phyloP scores from a whole-genome alignment of 2,113 vertebrate genomes.

The Rhizomys pruinosus region DNA sequence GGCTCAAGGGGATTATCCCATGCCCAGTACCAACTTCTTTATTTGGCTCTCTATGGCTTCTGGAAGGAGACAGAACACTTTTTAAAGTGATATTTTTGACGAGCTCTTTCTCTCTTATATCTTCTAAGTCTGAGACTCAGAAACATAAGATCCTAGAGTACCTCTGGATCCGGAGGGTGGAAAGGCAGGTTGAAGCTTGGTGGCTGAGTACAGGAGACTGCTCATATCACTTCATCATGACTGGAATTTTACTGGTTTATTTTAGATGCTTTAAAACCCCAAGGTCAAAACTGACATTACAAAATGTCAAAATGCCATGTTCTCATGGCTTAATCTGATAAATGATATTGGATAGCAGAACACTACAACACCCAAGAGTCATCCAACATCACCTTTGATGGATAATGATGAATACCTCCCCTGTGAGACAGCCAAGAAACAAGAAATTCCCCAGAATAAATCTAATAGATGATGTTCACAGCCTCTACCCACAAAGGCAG shows the following conservation, averaged over 20 bases:
- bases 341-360: constrained; percentile 64
- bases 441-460: constrained; percentile 39
- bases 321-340: constrained; percentile 58
- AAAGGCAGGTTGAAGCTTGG: not conserved
- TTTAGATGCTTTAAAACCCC: constrained; percentile 39
- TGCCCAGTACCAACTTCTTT: too few species aligned
- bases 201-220: not conserved
- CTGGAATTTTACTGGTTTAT: constrained; percentile 14
- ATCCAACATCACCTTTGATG: constrained; percentile 38
- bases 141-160: not conserved
- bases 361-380: constrained; percentile 42
- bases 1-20: not conserved
- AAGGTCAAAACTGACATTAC: constrained; percentile 53
- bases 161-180: not conserved
- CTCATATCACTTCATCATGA: not conserved
- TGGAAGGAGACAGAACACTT: not conserved
- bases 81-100: not conserved
- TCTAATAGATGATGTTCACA: not conserved
- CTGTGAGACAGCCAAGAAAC: not conserved
- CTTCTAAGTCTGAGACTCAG: not conserved
- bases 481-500: not conserved
- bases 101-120: not conserved
- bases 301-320: constrained; percentile 53
- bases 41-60: not conserved
- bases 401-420: constrained; percentile 50